Base-by-base conservation (phyloP, 2,113 vertebrate genomes). In the Semnopithecus entellus region DNA sequence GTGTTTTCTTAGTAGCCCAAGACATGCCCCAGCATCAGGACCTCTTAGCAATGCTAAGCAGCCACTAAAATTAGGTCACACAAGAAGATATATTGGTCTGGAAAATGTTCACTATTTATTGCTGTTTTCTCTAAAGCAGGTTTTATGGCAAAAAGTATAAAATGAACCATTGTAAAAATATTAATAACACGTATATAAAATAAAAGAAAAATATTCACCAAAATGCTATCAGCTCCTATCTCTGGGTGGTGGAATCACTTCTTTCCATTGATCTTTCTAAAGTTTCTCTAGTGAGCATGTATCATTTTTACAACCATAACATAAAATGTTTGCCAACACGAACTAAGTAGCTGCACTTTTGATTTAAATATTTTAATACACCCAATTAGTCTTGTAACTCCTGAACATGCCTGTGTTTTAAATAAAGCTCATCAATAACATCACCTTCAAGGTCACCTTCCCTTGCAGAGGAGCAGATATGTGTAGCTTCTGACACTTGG, bases 151-250 rank as follows among this genome's bases (percentile, higher is more conserved):
- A n/a, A 48, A 27, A 10, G 57, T 50, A 18, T 13, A 66, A 48
- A 22, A n/a, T 88, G 50, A 78, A 94, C 13, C 32, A 80, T 23
- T 93, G 16, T 57, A 72, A 64, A 64, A 66, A 94, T 64, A 64
- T 64, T 64, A 30, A 30, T 48, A 80, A 12, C 2, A 82, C 5
- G 4, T 17, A 38, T 48, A 43, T 72, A 72, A 83, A 94, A 48
- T 30, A 30, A 40, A 50, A 35, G 38, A 27, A 30, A 52, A 82
- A 81, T 32, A 78, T 3, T 45, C 61, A 40, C 59, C 52, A 68
- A 83, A 48, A 82, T 25, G 40, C 38, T 72, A 76, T n/a, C 59
- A 59, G 25, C 59, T 78, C 68, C 86, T 64, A 66, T 32, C 22
- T 45, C 50, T 79, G 68, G 8, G 20, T 91, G n/a, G 8, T 18